Conservation (phyloP, 2,888 invertebrate genomes). For the Nudaria mundana region DNA sequence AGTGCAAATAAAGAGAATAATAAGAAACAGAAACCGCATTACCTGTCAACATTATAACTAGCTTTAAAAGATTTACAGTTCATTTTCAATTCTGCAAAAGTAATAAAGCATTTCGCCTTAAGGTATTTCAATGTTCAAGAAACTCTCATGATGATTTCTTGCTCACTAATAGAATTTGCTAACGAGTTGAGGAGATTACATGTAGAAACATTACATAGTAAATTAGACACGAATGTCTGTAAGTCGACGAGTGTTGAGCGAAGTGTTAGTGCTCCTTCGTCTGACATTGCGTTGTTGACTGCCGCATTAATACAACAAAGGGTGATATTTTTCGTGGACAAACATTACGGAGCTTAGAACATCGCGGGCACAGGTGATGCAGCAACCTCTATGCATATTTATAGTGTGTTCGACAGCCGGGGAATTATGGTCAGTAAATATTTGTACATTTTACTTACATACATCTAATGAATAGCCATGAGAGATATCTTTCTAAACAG, state of each 20-base stretch:
- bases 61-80: not conserved
- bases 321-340: conserved; percentile 74
- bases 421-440: conserved; percentile 60
- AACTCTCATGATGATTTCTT: conserved; percentile 20
- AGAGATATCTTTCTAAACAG: conserved; percentile 5
- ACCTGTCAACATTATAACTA: conserved; percentile 1
- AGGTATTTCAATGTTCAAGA: conserved; percentile 16
- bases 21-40: not conserved
- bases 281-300: conserved; percentile 44
- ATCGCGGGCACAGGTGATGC: conserved; percentile 62
- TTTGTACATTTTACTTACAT: conserved; percentile 56
- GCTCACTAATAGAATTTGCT: conserved; percentile 31
- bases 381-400: conserved; percentile 73
- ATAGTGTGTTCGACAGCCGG: conserved; percentile 70
- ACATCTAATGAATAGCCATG: conserved; percentile 31
- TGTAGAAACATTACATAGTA: conserved; percentile 22
- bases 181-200: conserved; percentile 28
- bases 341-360: conserved; percentile 65
- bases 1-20: not conserved
- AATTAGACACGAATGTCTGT: conserved; percentile 17
- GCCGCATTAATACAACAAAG: conserved; percentile 65
- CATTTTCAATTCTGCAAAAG: conserved; percentile 4
- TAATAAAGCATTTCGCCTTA: conserved; percentile 11
- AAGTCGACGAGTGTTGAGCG: conserved; percentile 21
- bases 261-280: conserved; percentile 30